Conservation (phyloP, 1,140 invertebrate genomes). For the Saxidomus purpurata region DNA sequence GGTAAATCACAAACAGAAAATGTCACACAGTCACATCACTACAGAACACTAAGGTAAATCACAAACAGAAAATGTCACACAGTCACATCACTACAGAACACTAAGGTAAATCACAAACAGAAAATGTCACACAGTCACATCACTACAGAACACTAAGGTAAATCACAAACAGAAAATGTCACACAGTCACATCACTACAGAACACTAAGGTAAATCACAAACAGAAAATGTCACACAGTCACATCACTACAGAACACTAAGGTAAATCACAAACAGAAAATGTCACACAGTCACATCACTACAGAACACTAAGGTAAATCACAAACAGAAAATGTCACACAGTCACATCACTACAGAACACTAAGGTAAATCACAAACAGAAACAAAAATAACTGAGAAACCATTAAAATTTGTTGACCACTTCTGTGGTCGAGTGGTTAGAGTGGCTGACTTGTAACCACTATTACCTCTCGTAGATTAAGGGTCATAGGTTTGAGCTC, state of each 20-base stretch:
- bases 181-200: constrained; percentile 61
- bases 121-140: constrained; percentile 67
- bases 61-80: constrained; percentile 61
- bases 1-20: constrained; percentile 63
- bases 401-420: too few species aligned
- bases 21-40: constrained; percentile 64
- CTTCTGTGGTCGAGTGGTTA: too few species aligned
- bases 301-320: constrained; percentile 65
- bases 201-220: constrained; percentile 63
- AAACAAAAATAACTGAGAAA: too few species aligned
- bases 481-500: too few species aligned
- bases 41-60: constrained; percentile 65
- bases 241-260: constrained; percentile 63
- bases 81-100: constrained; percentile 64
- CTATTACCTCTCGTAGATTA: too few species aligned
- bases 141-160: constrained; percentile 67
- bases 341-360: constrained; percentile 64
- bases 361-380: constrained; percentile 56
- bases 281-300: constrained; percentile 64
- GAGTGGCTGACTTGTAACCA: too few species aligned
- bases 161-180: constrained; percentile 57
- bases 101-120: constrained; percentile 56
- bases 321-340: constrained; percentile 61
- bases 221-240: constrained; percentile 66
- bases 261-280: constrained; percentile 63